These are phyloP conservation scores for Sicus ferrugineus DNA, from an alignment of 2,888 invertebrate genomes.

Conservation along the genomic window DNA sequence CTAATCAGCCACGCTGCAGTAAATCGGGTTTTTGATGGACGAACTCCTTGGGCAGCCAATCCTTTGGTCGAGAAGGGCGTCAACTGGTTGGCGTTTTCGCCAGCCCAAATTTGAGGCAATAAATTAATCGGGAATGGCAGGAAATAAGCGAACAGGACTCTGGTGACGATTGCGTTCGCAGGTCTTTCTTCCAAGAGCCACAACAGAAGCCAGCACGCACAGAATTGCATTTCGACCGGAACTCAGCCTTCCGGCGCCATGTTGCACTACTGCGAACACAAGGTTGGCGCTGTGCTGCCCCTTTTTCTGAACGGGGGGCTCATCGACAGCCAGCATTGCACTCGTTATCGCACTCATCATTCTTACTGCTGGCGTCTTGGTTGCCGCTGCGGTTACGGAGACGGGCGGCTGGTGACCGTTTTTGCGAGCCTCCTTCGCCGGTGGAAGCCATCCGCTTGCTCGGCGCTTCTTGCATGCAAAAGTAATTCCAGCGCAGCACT, in stretches of 20 bases:
- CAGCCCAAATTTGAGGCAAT: too few species aligned
- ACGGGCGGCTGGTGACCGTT: background rate
- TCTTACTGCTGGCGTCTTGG: background rate
- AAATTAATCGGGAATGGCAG: too few species aligned
- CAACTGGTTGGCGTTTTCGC: too few species aligned
- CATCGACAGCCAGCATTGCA: too few species aligned
- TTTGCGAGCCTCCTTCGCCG: background rate
- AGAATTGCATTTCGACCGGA: background rate
- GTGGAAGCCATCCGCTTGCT: background rate
- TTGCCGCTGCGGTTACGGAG: background rate
- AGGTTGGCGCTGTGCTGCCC: background rate
- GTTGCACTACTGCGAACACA: constrained; percentile 20
- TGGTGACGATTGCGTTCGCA: background rate
- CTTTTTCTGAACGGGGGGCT: background rate
- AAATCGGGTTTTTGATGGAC: too few species aligned
- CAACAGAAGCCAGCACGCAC: background rate
- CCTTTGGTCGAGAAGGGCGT: too few species aligned
- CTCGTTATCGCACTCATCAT: too few species aligned
- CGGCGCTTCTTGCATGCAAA: constrained; percentile 34
- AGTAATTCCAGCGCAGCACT: constrained; percentile 41
- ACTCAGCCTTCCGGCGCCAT: constrained; percentile 28
- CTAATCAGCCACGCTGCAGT: too few species aligned
- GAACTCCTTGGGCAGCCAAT: too few species aligned
- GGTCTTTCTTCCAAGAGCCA: background rate
- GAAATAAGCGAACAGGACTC: too few species aligned